A percentile compares a stretch with the other conserved stretches of the same genome.
These are phyloP conservation scores for Arge pagana DNA, from an alignment of 2,888 invertebrate species.

Conservation along the genomic window DNA sequence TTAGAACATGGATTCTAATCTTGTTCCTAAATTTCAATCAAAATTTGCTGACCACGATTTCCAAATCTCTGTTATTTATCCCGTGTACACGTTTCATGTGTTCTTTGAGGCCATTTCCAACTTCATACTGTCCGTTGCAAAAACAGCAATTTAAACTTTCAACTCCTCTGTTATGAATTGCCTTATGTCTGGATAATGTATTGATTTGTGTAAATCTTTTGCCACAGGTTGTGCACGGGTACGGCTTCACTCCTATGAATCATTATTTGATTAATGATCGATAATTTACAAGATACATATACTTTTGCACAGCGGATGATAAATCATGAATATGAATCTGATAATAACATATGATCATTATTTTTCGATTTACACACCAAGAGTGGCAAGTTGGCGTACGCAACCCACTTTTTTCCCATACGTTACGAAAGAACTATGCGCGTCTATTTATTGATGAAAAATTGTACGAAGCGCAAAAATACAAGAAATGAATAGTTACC, in stretches of 20 bases:
- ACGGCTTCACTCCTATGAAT: constrained; percentile 50
- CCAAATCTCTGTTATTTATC: no score
- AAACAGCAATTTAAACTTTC: constrained; percentile 20
- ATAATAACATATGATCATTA: no score
- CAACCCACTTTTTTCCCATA: no score
- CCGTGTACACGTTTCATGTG: constrained; percentile 26
- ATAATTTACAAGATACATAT: background rate
- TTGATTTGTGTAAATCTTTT: constrained; percentile 50
- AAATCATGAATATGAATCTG: no score
- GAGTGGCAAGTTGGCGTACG: no score
- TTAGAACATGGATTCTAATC: background rate
- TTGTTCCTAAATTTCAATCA: background rate
- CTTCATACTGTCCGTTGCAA: constrained; percentile 16
- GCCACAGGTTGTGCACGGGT: constrained; percentile 51
- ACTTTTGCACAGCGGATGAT: background rate
- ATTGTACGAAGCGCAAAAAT: background rate
- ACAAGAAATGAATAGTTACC: constrained; percentile 42
- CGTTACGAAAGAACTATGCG: no score
- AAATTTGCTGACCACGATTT: background rate
- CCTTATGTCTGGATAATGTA: constrained; percentile 47
- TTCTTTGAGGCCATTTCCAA: constrained; percentile 23
- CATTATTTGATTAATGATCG: constrained; percentile 4
- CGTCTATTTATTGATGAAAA: no score
- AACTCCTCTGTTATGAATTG: constrained; percentile 39
- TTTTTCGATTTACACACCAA: no score